Percentiles rank a stretch among this genome's conserved stretches.
Evolutionary conservation across 2,888 invertebrate species (phyloP).

Genomic region (Drosophila rubida): DNA sequence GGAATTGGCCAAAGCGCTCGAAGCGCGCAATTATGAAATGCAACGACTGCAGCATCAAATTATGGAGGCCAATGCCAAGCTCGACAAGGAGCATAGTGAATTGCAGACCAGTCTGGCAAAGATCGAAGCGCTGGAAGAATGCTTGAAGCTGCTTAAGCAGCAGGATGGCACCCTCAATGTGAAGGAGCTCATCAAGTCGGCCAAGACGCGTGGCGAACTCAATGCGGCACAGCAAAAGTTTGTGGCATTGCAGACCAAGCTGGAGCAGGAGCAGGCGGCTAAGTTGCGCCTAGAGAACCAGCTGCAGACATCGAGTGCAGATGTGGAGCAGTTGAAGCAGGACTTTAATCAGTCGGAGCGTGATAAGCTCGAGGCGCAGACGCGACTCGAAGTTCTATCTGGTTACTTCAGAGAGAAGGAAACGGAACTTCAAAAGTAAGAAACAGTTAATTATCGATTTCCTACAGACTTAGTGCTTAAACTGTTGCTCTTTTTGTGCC

Average conservation of each 20-base stretch:
- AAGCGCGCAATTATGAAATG: constrained; percentile 83
- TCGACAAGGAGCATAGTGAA: constrained; percentile 80
- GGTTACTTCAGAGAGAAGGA: constrained; percentile 97
- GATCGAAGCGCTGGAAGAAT: constrained; percentile 85
- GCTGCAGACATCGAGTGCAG: constrained; percentile 84
- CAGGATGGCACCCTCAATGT: constrained; percentile 84
- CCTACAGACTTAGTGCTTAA: not conserved
- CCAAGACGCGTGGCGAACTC: constrained; percentile 87
- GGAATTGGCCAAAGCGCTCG: constrained; percentile 78
- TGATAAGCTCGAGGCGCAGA: constrained; percentile 91
- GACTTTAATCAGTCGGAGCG: constrained; percentile 89
- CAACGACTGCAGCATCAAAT: constrained; percentile 81
- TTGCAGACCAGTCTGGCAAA: constrained; percentile 82
- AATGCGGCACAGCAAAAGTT: constrained; percentile 86
- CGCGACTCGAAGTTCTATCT: constrained; percentile 93
- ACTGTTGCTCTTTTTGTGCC: constrained; percentile 47
- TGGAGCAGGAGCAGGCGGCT: constrained; percentile 85
- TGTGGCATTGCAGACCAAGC: constrained; percentile 84
- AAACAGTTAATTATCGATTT: not conserved
- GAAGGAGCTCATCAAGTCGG: constrained; percentile 86
- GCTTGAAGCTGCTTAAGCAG: constrained; percentile 84
- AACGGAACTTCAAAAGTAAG: constrained; percentile 92
- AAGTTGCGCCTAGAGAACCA: constrained; percentile 85
- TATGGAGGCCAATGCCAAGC: constrained; percentile 71
- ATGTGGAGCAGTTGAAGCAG: constrained; percentile 86